These are phyloP conservation scores for Balanococcus diminutus DNA, from an alignment of 2,888 invertebrate species.

Conservation along the genomic window DNA sequence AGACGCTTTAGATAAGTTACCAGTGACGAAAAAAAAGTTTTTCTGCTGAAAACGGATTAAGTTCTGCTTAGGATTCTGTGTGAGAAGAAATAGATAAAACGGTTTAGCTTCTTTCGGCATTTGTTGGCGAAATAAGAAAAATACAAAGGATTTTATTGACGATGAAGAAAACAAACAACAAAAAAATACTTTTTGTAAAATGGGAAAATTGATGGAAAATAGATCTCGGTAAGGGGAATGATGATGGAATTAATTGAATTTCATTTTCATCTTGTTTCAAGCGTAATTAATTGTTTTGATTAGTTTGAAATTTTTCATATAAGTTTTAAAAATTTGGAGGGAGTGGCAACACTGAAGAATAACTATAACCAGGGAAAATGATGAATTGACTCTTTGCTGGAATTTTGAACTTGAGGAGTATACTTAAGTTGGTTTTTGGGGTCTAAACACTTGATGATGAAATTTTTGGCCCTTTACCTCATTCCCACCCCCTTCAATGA, in stretches of 20 bases:
- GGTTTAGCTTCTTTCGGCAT: not conserved
- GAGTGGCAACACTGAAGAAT: too few species aligned
- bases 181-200: not conserved
- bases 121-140: not conserved
- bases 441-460: too few species aligned
- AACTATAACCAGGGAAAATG: too few species aligned
- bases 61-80: not conserved
- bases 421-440: too few species aligned
- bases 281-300: too few species aligned
- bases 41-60: slow-evolving; percentile 1
- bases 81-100: not conserved
- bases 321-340: too few species aligned
- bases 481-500: too few species aligned
- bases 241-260: not conserved
- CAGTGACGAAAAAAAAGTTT: not conserved
- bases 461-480: too few species aligned
- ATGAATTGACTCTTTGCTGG: too few species aligned
- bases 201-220: not conserved
- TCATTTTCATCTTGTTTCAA: too few species aligned
- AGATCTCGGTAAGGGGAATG: not conserved
- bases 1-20: not conserved
- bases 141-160: not conserved
- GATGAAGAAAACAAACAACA: not conserved
- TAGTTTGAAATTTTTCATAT: too few species aligned
- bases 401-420: too few species aligned